Evolutionary conservation across 2,113 vertebrate genomes (phyloP).

Genomic region (Equus quagga): DNA sequence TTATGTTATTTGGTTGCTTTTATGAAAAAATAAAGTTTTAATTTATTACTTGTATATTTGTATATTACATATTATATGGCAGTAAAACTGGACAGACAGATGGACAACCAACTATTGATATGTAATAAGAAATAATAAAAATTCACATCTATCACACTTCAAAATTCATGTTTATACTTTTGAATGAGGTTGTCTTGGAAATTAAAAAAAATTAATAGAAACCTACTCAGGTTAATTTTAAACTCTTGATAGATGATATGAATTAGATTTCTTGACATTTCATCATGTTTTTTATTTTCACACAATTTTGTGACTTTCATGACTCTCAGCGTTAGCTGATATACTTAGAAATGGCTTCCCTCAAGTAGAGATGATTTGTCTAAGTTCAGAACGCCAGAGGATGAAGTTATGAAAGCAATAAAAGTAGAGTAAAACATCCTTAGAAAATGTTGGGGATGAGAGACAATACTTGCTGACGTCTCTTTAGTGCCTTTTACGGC

Average conservation of each 20-base stretch:
- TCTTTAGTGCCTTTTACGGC: constrained; percentile 91
- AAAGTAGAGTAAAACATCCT: constrained; percentile 71
- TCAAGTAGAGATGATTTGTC: constrained; percentile 2
- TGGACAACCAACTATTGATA: not conserved
- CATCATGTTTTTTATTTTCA: not conserved
- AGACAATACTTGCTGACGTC: constrained; percentile 92
- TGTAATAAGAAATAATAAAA: not conserved
- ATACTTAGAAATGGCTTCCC: not conserved
- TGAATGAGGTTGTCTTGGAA: not conserved
- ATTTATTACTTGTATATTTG: not conserved
- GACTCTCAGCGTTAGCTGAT: not conserved
- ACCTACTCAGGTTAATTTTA: not conserved
- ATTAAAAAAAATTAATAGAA: not conserved
- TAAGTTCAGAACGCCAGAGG: constrained; percentile 64
- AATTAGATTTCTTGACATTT: not conserved
- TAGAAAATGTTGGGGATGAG: constrained; percentile 84
- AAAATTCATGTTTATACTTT: not conserved
- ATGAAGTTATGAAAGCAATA: constrained; percentile 66
- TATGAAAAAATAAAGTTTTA: constrained; percentile 12
- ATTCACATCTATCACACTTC: not conserved
- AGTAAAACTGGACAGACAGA: not conserved
- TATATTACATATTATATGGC: not conserved
- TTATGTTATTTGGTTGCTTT: constrained; percentile 5
- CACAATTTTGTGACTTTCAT: not conserved
- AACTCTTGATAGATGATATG: not conserved